These are phyloP conservation scores for Erebia aethiops DNA, from an alignment of 2,888 invertebrate species.

Conservation along the genomic window DNA sequence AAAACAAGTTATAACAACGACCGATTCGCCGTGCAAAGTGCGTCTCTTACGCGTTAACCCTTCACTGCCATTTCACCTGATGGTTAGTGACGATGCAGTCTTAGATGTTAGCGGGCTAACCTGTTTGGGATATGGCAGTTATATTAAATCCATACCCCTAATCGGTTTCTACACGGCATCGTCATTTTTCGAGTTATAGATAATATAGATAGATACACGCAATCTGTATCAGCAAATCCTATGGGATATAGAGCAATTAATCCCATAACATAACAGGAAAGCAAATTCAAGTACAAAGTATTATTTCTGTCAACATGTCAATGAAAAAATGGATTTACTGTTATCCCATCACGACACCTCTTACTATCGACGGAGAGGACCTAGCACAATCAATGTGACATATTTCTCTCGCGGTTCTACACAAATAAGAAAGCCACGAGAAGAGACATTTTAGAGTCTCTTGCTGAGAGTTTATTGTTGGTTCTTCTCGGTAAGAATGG, in stretches of 20 bases:
- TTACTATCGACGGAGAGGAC: background rate
- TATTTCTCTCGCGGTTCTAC: background rate
- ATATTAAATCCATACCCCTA: too few relatives aligned
- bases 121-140: too few relatives aligned
- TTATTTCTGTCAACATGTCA: background rate
- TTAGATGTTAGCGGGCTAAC: too few relatives aligned
- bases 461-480: too few relatives aligned
- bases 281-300: background rate
- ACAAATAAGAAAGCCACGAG: background rate
- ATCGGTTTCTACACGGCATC: too few relatives aligned
- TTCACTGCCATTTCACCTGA: too few relatives aligned
- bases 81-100: too few relatives aligned
- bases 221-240: background rate
- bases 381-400: background rate
- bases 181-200: background rate
- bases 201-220: background rate
- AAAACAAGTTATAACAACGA: too few relatives aligned
- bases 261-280: background rate
- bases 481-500: too few relatives aligned
- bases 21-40: too few relatives aligned
- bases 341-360: slow-evolving; percentile 4
- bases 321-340: background rate
- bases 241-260: slow-evolving; percentile 10
- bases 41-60: too few relatives aligned
- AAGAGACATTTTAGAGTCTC: too few relatives aligned